phyloP scores from a whole-genome alignment of 1,140 invertebrate species.

The Trichonephila clavipes region DNA sequence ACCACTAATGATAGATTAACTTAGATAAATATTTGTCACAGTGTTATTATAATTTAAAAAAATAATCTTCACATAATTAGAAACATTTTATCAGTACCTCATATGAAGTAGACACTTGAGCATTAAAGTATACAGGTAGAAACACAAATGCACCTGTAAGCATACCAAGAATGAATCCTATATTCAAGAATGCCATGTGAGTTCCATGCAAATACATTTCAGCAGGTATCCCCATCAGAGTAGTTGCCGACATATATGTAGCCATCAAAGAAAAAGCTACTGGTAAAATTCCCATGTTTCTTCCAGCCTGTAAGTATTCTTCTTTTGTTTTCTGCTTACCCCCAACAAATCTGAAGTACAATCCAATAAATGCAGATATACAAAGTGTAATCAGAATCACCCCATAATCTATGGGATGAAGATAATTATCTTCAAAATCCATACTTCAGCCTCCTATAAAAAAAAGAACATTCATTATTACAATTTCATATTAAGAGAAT shows the following conservation, averaged over 20 bases:
- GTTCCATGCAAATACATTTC: conserved; percentile 80
- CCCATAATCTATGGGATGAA: too few species aligned
- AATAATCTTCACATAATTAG: background rate
- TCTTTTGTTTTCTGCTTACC: conserved; percentile 82
- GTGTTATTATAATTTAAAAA: background rate
- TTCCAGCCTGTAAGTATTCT: conserved; percentile 92
- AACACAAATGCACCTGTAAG: conserved; percentile 84
- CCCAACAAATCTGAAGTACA: conserved; percentile 86
- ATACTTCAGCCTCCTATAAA: too few species aligned
- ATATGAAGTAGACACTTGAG: conserved; percentile 93
- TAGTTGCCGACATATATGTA: conserved; percentile 82
- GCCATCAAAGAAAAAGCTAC: conserved; percentile 91
- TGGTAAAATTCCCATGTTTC: conserved; percentile 90
- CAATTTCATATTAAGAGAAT: too few species aligned
- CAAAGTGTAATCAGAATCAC: conserved; percentile 33
- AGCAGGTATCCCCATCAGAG: conserved; percentile 81
- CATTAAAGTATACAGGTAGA: conserved; percentile 93
- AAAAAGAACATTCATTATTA: too few species aligned
- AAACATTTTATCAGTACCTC: conserved; percentile 85
- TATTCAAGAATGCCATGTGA: background rate
- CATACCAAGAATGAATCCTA: background rate
- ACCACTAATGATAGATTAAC: too few species aligned
- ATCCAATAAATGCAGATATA: conserved; percentile 84
- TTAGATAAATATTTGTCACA: too few species aligned
- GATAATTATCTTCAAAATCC: too few species aligned